Evolutionary conservation across 92 coral and sea anemone genomes (phyloP), one percentile per base, ranked within the genome.

Genomic region (Galaxea fascicularis): DNA sequence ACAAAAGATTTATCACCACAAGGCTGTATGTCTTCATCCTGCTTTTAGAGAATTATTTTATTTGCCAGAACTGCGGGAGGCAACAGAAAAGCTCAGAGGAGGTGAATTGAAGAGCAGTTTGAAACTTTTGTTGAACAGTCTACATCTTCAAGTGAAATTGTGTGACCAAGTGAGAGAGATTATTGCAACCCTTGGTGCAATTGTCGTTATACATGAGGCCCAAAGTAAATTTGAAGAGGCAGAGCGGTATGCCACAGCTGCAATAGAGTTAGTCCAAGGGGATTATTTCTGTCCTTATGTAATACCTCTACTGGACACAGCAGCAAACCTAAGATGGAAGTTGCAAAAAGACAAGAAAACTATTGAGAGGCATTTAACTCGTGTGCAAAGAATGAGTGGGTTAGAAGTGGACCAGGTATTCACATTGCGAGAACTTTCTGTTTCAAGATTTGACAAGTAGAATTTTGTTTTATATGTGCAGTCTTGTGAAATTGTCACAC

Each of bases 141-240:
- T 97, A n/a, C 99, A 97, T 71, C 91, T 97, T 44, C 99, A 97
- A 71, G 95, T 94, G 56, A 97, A 97, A 74, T 88, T 97, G 79
- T 92, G 91, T 35, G 99, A 97, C 82, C 87, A 93, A 29, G 74
- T 75, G 28, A 87, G 87, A 17, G 98, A 97, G 72, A 87, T 91
- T 59, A 89, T 94, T 26, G 98, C 98, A 7, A 97, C 99, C 8
- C 79, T 97, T 7, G 92, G 98, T 3, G 92, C 92, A 58, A 91
- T 97, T 74, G 95, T 95, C 22, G 99, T 90, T 17, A 91, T 92
- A 14, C 89, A 90, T 75, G 94, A 88, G 59, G 92, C 95, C 21
- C 87, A 93, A 57, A 91, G 88, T 46, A 93, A 90, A 72, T 82
- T 81, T 27, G 90, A 97, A 31, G 97, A 97, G 63, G 99, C 96